These are phyloP conservation scores for Parapristionchus giblindavisi DNA, from an alignment of 2,888 invertebrate species.

Conservation along the genomic window DNA sequence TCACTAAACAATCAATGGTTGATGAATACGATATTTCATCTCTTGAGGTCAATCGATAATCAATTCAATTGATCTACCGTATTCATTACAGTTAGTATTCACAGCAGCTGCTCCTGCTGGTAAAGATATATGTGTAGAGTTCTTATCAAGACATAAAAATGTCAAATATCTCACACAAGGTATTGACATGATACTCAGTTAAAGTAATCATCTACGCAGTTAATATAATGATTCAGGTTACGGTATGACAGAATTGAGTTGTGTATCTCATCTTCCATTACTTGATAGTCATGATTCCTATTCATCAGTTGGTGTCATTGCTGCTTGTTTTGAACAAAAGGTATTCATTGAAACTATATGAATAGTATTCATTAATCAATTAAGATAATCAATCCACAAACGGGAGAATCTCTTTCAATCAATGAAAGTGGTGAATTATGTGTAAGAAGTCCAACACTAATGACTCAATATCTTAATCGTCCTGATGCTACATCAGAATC, in stretches of 20 bases:
- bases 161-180: conserved; percentile 43
- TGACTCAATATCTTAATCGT: conserved; percentile 84
- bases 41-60: conserved; percentile 70
- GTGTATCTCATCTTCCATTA: conserved; percentile 73
- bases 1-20: conserved; percentile 78
- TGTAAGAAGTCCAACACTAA: conserved; percentile 82
- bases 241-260: conserved; percentile 81
- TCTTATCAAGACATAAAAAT: conserved; percentile 39
- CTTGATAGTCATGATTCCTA: conserved; percentile 73
- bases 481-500: conserved; percentile 77
- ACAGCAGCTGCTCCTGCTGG: conserved; percentile 62
- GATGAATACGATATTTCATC: conserved; percentile 81
- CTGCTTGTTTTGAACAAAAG: conserved; percentile 78
- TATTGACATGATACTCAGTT: background rate
- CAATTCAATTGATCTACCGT: background rate
- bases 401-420: conserved; percentile 76
- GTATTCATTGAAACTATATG: conserved; percentile 52
- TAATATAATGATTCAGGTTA: conserved; percentile 74
- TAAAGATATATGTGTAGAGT: conserved; percentile 56
- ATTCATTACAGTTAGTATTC: conserved; percentile 33
- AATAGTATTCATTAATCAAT: background rate
- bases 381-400: conserved; percentile 71
- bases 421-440: conserved; percentile 84
- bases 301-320: conserved; percentile 78
- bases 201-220: background rate